phyloP scores from a whole-genome alignment of 2,113 vertebrate species.

The Cyanocitta stelleri region DNA sequence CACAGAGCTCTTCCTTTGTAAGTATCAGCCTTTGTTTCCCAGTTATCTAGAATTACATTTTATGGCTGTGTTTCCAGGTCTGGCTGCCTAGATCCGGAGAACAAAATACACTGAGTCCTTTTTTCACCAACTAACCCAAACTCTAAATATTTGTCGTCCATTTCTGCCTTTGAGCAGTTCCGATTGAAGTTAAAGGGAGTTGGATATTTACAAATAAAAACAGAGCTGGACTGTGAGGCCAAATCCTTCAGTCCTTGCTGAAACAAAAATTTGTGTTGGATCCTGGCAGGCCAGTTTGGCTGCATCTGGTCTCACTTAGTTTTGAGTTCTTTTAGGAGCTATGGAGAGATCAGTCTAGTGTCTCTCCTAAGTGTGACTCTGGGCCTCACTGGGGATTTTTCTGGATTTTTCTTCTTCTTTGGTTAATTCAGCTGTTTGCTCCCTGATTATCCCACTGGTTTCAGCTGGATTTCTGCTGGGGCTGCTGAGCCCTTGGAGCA shows the following conservation, averaged over 20 bases:
- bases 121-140: neutral
- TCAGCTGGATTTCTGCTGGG: neutral
- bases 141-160: neutral
- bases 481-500: neutral
- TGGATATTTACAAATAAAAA: neutral
- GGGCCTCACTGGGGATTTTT: neutral
- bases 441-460: neutral
- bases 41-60: neutral
- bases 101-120: neutral
- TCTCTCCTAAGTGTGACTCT: neutral
- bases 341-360: neutral
- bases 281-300: neutral
- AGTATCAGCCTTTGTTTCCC: slow-evolving; percentile 22
- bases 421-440: neutral
- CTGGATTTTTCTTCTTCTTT: neutral
- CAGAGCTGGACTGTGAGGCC: neutral
- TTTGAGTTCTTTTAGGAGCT: neutral
- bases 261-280: neutral
- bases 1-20: neutral
- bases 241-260: neutral
- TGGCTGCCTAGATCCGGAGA: neutral
- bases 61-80: neutral
- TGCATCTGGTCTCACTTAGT: neutral
- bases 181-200: neutral
- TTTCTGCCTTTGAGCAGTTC: neutral